Conservation (phyloP, 2,113 vertebrate species). For the Pseudorasbora parva region DNA sequence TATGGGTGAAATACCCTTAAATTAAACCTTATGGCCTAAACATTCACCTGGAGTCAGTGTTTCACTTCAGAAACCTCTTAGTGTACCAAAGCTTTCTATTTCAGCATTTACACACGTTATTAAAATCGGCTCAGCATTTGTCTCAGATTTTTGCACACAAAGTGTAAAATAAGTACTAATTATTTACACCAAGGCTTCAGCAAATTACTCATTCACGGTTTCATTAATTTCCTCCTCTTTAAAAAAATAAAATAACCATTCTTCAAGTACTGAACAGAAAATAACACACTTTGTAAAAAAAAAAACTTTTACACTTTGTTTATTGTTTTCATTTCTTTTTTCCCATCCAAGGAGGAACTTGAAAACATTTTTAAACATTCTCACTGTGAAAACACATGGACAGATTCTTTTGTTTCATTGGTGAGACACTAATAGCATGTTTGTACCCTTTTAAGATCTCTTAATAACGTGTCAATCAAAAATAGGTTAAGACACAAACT, state of each 20-base stretch:
- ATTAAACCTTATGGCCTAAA: no score
- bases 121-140: background rate
- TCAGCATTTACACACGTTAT: background rate
- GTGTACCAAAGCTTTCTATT: background rate
- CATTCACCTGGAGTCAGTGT: no score
- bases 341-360: conserved; percentile 51
- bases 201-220: background rate
- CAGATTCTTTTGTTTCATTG: conserved; percentile 34
- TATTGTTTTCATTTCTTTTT: conserved; percentile 5
- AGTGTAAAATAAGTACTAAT: background rate
- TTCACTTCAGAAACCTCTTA: background rate
- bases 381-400: conserved; percentile 62
- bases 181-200: background rate
- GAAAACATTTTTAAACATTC: conserved; percentile 60
- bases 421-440: conserved; percentile 34
- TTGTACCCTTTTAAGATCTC: conserved; percentile 54
- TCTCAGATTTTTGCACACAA: background rate
- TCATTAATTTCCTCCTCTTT: conserved; percentile 65
- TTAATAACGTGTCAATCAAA: conserved; percentile 51
- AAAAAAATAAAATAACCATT: no score
- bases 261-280: conserved; percentile 59
- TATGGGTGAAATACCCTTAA: no score
- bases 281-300: background rate
- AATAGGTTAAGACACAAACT: conserved; percentile 32
- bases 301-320: background rate